Conservation (phyloP, 2,113 vertebrate genomes). For the Mastomys natalensis region DNA sequence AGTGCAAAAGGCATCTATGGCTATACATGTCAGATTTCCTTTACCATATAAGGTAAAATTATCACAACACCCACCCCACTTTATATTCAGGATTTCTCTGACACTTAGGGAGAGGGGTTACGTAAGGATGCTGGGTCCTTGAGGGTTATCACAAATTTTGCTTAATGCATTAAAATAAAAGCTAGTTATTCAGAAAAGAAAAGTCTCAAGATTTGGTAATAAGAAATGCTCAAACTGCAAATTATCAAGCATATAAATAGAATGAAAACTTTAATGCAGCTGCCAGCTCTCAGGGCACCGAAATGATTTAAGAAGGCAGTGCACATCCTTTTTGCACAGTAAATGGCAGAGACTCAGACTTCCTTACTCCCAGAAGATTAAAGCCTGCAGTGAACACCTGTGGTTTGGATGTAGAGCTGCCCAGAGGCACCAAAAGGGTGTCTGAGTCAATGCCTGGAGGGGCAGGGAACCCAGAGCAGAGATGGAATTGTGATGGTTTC, state of each 20-base stretch:
- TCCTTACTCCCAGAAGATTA: slow-evolving; percentile 45
- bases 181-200: slow-evolving; percentile 11
- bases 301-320: slow-evolving; percentile 58
- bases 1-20: neutral
- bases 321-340: neutral
- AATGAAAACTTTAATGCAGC: slow-evolving; percentile 5
- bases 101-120: neutral
- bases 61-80: neutral
- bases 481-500: slow-evolving; percentile 22
- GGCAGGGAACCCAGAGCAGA: neutral
- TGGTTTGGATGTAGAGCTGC: slow-evolving; percentile 37
- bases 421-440: slow-evolving; percentile 43
- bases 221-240: neutral
- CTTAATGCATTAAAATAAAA: slow-evolving; percentile 10
- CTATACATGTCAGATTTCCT: neutral
- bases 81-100: neutral
- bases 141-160: neutral
- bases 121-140: neutral
- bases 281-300: neutral
- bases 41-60: neutral
- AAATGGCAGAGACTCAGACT: slow-evolving; percentile 26
- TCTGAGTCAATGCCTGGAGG: neutral
- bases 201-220: slow-evolving; percentile 27
- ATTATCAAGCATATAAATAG: neutral
- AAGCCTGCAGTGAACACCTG: slow-evolving; percentile 56